phyloP scores from a whole-genome alignment of 2,888 invertebrate species.

The Nycteola revayana region DNA sequence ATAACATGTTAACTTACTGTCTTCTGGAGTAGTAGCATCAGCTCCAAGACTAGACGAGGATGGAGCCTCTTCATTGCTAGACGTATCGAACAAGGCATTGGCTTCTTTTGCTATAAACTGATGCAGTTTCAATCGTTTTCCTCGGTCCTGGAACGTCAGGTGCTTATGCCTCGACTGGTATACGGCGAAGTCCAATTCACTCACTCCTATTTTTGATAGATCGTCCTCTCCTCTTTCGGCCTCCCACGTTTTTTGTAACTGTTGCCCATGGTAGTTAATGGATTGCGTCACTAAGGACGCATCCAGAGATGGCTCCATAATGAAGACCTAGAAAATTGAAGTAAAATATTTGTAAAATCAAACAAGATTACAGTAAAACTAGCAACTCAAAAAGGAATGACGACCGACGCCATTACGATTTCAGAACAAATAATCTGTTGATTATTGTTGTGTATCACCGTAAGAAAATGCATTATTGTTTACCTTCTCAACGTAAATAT shows the following conservation, averaged over 20 bases:
- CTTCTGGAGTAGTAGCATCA: constrained; percentile 78
- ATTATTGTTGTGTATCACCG: too few species aligned
- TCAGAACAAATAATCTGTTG: too few species aligned
- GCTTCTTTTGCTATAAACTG: constrained; percentile 95
- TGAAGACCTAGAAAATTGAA: constrained; percentile 26
- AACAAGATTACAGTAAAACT: too few species aligned
- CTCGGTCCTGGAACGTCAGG: constrained; percentile 91
- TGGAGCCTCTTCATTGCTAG: constrained; percentile 70
- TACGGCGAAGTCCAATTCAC: constrained; percentile 85
- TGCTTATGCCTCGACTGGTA: constrained; percentile 91
- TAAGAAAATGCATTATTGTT: too few species aligned
- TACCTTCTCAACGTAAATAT: too few species aligned
- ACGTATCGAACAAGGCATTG: constrained; percentile 86
- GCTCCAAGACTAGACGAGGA: constrained; percentile 74
- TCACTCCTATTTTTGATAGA: constrained; percentile 83
- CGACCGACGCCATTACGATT: too few species aligned
- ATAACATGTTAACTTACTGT: constrained; percentile 61
- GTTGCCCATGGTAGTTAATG: constrained; percentile 93
- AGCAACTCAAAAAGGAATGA: too few species aligned
- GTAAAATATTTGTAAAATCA: too few species aligned
- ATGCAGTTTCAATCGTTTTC: constrained; percentile 91
- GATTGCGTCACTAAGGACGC: constrained; percentile 85
- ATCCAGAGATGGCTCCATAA: constrained; percentile 71
- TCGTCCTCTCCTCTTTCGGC: constrained; percentile 91
- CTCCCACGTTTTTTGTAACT: constrained; percentile 94